Evolutionary conservation across 2,888 invertebrate genomes (phyloP).

Genomic region (Patella ulyssiponensis): DNA sequence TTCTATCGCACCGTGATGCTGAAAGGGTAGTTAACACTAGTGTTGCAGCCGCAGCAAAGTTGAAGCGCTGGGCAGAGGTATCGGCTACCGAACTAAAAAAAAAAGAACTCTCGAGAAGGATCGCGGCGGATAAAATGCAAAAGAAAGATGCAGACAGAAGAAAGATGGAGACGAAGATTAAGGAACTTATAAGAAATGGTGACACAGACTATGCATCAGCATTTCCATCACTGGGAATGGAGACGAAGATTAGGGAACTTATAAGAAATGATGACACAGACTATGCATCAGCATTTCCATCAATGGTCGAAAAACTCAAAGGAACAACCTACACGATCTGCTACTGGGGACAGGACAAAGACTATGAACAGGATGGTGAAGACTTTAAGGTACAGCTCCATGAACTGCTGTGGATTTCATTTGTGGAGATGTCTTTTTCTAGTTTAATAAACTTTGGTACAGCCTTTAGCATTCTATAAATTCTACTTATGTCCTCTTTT

Average conservation of each 20-base stretch:
- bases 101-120: constrained; percentile 13
- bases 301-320: constrained; percentile 16
- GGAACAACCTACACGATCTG: neutral
- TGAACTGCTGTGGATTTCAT: constrained; percentile 25
- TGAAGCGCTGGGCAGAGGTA: too few relatives aligned
- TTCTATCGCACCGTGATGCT: constrained; percentile 6
- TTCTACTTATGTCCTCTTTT: too few relatives aligned
- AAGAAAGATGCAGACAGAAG: constrained; percentile 24
- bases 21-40: constrained; percentile 14
- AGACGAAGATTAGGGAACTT: neutral
- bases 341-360: constrained; percentile 16
- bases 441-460: too few relatives aligned
- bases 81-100: neutral
- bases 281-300: neutral
- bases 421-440: constrained; percentile 12
- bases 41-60: too few relatives aligned
- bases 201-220: neutral
- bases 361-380: constrained; percentile 24
- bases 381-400: constrained; percentile 20
- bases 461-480: too few relatives aligned
- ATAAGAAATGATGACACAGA: neutral
- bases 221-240: constrained; percentile 12
- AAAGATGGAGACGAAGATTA: constrained; percentile 17
- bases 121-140: constrained; percentile 6
- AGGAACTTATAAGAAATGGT: neutral